Percentiles rank a stretch among this genome's conserved stretches.
Evolutionary conservation across 2,797 vertebrate species (phyloP).

Genomic region (Rousettus madagascariensis): DNA sequence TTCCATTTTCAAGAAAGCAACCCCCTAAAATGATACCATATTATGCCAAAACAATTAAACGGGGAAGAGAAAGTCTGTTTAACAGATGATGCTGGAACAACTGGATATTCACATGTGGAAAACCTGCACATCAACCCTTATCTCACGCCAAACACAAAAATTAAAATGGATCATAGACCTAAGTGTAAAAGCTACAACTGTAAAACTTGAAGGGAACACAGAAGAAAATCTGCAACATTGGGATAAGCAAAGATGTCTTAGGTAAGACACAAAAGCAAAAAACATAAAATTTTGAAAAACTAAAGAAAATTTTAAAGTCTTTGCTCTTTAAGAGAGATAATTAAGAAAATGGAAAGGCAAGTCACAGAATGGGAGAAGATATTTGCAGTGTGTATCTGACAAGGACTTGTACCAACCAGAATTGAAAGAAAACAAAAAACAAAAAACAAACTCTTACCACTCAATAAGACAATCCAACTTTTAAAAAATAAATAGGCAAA

Average conservation of each 20-base stretch:
- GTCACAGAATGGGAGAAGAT: background rate
- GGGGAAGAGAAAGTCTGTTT: background rate
- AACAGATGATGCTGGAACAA: background rate
- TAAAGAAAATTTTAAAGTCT: background rate
- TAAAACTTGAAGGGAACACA: background rate
- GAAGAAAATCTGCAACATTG: background rate
- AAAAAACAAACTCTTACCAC: background rate
- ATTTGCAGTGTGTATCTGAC: background rate
- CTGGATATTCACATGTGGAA: rapidly evolving
- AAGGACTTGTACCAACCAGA: background rate
- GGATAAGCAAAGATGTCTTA: background rate
- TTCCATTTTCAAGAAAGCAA: background rate
- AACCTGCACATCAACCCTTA: background rate
- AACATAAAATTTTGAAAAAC: background rate
- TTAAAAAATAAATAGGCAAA: background rate
- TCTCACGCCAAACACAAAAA: background rate
- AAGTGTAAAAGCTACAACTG: background rate
- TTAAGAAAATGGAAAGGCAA: background rate
- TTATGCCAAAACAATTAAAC: background rate
- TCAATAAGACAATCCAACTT: background rate
- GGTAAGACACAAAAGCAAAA: background rate
- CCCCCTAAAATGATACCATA: background rate
- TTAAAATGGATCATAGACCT: background rate
- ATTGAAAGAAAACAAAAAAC: background rate
- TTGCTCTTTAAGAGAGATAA: background rate